Evolutionary conservation across 2,113 vertebrate species (phyloP).

Genomic region (Mus musculus): DNA sequence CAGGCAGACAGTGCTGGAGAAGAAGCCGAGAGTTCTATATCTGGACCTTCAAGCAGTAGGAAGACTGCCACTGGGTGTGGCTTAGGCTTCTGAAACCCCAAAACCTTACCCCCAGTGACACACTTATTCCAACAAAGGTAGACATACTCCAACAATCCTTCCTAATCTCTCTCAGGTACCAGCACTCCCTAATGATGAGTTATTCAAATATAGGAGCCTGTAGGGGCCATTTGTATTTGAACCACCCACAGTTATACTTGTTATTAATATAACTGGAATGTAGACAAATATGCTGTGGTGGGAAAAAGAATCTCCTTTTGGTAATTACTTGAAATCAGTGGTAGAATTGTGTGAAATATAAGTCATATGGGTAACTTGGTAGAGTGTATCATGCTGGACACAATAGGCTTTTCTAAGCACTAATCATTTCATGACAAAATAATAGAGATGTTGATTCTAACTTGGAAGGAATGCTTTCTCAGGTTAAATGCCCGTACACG

Average conservation of each 20-base stretch:
- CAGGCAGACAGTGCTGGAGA: background rate
- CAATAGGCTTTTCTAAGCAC: background rate
- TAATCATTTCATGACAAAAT: background rate
- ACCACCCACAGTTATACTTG: background rate
- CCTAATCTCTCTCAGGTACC: background rate
- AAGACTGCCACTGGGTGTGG: background rate
- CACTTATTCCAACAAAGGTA: background rate
- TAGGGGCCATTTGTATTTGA: background rate
- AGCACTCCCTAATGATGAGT: background rate
- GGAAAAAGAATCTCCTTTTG: background rate
- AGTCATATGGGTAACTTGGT: background rate
- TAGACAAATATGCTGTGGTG: background rate
- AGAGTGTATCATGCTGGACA: background rate
- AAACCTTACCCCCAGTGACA: background rate
- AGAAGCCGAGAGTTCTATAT: background rate
- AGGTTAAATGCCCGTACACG: background rate
- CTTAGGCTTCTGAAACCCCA: background rate
- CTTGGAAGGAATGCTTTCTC: background rate
- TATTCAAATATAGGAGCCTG: background rate
- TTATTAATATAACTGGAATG: background rate
- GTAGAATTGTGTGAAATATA: background rate
- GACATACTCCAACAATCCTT: background rate
- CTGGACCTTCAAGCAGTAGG: background rate
- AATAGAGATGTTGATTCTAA: background rate
- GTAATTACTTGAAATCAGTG: background rate